Conservation (phyloP, 2,888 invertebrate species). For the Sarcophaga carnaria region DNA sequence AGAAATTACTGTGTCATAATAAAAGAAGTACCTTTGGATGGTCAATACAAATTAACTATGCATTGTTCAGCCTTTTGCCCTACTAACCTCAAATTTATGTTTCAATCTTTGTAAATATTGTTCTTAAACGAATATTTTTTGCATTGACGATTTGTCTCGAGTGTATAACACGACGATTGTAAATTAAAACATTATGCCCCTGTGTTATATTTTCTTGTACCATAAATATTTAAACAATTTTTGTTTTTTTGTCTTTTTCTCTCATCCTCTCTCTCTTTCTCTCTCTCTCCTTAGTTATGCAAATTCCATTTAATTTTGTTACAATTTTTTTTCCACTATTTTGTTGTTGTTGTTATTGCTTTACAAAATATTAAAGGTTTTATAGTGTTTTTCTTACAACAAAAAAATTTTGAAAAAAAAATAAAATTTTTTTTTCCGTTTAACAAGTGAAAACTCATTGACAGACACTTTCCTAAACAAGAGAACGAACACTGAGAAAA, state of each 20-base stretch:
- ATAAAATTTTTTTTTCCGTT: background rate
- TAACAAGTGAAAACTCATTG: slow-evolving; percentile 55
- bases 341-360: background rate
- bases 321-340: background rate
- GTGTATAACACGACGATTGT: background rate
- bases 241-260: background rate
- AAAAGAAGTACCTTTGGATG: too few species aligned
- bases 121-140: too few species aligned
- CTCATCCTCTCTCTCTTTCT: background rate
- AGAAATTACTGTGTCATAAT: too few species aligned
- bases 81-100: too few species aligned
- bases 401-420: background rate
- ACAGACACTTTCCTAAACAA: slow-evolving; percentile 54
- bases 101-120: too few species aligned
- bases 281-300: background rate
- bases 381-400: background rate
- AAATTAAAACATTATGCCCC: background rate
- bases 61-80: too few species aligned
- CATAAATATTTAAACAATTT: background rate
- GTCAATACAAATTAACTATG: too few species aligned
- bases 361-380: background rate
- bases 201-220: background rate
- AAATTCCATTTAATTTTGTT: background rate
- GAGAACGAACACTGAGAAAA: background rate
- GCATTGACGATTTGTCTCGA: background rate